Evolutionary conservation across 2,888 invertebrate genomes (phyloP).

Genomic region (Drosophila melanosoma): DNA sequence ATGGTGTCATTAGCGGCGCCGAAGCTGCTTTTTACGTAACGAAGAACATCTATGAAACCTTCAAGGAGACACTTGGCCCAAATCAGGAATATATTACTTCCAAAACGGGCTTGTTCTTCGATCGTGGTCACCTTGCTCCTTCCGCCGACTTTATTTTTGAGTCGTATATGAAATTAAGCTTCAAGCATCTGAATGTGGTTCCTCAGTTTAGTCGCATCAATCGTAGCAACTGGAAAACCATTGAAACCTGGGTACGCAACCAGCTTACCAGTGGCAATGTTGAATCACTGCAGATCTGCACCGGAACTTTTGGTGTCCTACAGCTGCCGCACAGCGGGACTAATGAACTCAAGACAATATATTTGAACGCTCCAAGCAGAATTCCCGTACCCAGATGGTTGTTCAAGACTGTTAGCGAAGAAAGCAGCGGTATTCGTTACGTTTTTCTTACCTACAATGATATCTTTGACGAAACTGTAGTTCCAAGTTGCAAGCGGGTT

Average conservation of each 20-base stretch:
- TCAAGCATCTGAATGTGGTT: constrained; percentile 85
- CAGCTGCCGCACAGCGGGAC: constrained; percentile 6
- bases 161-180: constrained; percentile 84
- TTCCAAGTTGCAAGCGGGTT: constrained; percentile 15
- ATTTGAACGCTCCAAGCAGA: constrained; percentile 3
- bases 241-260: constrained; percentile 84
- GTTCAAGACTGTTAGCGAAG: constrained; percentile 47
- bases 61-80: constrained; percentile 34
- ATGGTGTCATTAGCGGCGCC: constrained; percentile 35
- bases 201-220: constrained; percentile 87
- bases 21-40: constrained; percentile 35
- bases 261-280: constrained; percentile 4
- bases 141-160: constrained; percentile 85
- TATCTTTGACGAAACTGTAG: not conserved
- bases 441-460: constrained; percentile 59
- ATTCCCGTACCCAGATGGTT: constrained; percentile 58
- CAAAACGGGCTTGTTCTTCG: constrained; percentile 51
- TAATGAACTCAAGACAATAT: constrained; percentile 17
- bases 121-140: constrained; percentile 86
- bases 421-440: not conserved
- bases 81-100: constrained; percentile 31
- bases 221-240: constrained; percentile 86
- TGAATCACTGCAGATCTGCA: constrained; percentile 39
- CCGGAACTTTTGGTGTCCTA: constrained; percentile 45
- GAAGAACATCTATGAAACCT: constrained; percentile 40